phyloP scores from a whole-genome alignment of 2,888 invertebrate species.

The Entomobrya multifasciata region DNA sequence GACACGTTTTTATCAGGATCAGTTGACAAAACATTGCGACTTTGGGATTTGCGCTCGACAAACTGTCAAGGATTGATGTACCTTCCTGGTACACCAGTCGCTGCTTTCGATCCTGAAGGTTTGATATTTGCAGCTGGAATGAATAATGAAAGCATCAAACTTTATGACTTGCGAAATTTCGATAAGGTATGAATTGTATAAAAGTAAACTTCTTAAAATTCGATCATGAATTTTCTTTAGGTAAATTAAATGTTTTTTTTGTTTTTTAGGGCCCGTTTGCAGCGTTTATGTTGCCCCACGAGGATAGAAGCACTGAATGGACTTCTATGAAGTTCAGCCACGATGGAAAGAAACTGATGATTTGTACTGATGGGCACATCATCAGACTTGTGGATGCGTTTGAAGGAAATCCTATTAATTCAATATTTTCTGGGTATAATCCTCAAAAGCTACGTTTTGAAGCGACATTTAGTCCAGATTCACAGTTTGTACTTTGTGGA shows the following conservation, averaged over 20 bases:
- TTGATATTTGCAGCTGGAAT: slow-evolving; percentile 98
- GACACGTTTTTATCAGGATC: slow-evolving; percentile 99
- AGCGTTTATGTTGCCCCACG: slow-evolving; percentile 95
- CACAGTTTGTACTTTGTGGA: slow-evolving; percentile 98
- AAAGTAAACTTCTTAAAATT: background rate
- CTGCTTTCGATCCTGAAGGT: slow-evolving; percentile 99
- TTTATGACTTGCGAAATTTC: slow-evolving; percentile 98
- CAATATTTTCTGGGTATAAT: slow-evolving; percentile 85
- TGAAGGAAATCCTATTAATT: slow-evolving; percentile 95
- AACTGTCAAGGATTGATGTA: slow-evolving; percentile 99
- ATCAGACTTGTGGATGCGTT: slow-evolving; percentile 97
- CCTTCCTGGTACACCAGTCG: slow-evolving; percentile 95
- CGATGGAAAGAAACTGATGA: slow-evolving; percentile 97
- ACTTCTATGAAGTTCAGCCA: slow-evolving; percentile 98
- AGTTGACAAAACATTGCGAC: slow-evolving; percentile 95
- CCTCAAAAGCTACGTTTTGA: slow-evolving; percentile 91
- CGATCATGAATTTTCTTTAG: background rate
- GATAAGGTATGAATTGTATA: slow-evolving; percentile 90
- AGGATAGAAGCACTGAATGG: slow-evolving; percentile 97
- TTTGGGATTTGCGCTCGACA: slow-evolving; percentile 98
- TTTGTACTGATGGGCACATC: slow-evolving; percentile 94
- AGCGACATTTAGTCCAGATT: slow-evolving; percentile 98
- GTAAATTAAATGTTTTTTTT: background rate
- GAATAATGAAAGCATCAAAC: slow-evolving; percentile 97
- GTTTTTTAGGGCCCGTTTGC: slow-evolving; percentile 89